Evolutionary conservation across 2,113 vertebrate species (phyloP).

Genomic region (Crotophaga sulcirostris): DNA sequence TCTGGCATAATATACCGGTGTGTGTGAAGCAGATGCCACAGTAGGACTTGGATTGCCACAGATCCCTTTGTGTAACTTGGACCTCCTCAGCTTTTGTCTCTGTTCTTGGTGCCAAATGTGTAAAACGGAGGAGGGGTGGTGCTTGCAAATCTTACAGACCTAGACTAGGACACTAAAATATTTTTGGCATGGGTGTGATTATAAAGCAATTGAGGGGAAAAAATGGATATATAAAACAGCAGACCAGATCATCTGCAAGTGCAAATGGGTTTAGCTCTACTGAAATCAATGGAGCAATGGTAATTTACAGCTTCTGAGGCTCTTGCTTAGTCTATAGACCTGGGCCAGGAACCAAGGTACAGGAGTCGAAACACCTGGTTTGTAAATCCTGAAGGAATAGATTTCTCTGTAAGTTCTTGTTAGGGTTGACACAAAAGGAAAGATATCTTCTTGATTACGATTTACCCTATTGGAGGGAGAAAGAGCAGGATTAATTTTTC

Average conservation of each 20-base stretch:
- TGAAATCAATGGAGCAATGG: neutral
- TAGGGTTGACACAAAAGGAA: neutral
- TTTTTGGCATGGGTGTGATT: neutral
- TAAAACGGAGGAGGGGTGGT: neutral
- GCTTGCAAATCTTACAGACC: neutral
- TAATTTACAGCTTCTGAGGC: neutral
- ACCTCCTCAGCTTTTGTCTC: neutral
- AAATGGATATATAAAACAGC: neutral
- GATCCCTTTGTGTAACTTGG: neutral
- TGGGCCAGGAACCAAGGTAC: neutral
- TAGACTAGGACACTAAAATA: neutral
- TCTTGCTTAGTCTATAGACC: neutral
- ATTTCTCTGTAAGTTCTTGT: neutral
- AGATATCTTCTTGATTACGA: neutral
- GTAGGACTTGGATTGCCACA: neutral
- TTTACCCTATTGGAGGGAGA: neutral
- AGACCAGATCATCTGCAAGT: neutral
- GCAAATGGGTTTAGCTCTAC: neutral
- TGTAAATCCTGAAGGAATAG: neutral
- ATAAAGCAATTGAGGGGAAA: neutral
- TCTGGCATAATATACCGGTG: neutral
- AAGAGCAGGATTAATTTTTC: neutral
- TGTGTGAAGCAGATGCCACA: fast-evolving
- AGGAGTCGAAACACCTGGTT: neutral
- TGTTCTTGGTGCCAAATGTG: neutral